Percentiles rank a stretch among this genome's conserved stretches.
Conservation (phyloP, 2,113 vertebrate species). For the Serinus canaria region DNA sequence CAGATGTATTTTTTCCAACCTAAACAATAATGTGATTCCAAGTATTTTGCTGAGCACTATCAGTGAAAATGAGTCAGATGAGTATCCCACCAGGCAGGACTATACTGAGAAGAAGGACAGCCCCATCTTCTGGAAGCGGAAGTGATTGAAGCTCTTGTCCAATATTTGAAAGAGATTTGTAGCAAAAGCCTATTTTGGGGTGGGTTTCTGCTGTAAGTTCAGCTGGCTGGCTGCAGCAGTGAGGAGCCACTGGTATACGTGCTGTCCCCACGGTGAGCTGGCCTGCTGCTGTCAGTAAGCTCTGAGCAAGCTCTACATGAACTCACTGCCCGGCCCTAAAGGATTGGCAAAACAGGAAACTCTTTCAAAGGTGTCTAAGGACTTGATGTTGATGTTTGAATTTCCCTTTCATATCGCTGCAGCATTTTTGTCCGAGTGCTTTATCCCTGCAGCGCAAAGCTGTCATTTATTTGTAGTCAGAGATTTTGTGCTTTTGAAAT, state of each 20-base stretch:
- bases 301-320: background rate
- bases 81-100: background rate
- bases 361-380: conserved; percentile 51
- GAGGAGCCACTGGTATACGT: background rate
- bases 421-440: background rate
- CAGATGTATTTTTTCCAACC: background rate
- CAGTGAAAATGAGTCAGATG: background rate
- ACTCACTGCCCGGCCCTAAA: background rate
- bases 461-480: conserved; percentile 2
- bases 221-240: background rate
- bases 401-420: conserved; percentile 43
- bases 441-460: background rate
- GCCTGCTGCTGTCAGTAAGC: background rate
- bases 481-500: conserved; percentile 21
- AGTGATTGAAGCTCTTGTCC: background rate
- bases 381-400: conserved; percentile 15
- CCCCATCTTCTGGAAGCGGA: background rate
- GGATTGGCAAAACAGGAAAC: conserved; percentile 39
- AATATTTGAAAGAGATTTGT: background rate
- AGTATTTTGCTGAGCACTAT: background rate
- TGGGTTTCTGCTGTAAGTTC: background rate
- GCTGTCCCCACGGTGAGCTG: rapidly evolving
- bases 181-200: background rate
- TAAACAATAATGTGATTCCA: background rate
- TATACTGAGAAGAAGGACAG: background rate